Evolutionary conservation across 2,888 invertebrate genomes (phyloP), one percentile per base, ranked within the genome.

Genomic region (Cryptophagus acutangulus): DNA sequence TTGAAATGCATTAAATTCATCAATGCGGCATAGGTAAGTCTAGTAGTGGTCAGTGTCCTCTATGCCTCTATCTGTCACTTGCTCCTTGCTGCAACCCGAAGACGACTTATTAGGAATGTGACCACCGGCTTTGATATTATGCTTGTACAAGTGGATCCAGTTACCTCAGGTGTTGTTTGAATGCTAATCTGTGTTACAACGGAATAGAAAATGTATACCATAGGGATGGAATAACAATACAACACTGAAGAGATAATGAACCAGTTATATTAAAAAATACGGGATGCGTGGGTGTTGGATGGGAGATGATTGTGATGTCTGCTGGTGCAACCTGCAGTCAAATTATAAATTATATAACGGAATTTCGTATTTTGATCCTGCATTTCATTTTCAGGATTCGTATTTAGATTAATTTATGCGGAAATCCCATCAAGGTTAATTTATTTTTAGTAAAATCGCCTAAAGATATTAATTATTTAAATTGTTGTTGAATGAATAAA

Each of bases 331-430:
- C n/a, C n/a, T n/a, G n/a, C n/a, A n/a, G n/a, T n/a, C n/a, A n/a
- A n/a, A n/a, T n/a, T n/a, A n/a, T n/a, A n/a, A n/a, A n/a, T n/a
- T n/a, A n/a, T 20, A 20, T 20, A n/a, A 20, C 24, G n/a, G n/a
- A 20, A 20, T 20, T 20, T 20, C n/a, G 24, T 20, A n/a, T n/a
- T n/a, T 20, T 15, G 39, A 25, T 30, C 36, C 38, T 33, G 39
- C 40, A 36, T 39, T 40, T 26, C 13, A 39, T 45, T 45, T 45
- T n/a, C n/a, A n/a, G n/a, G n/a, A 45, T 48, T 45, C 45, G 45
- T 45, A n/a, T n/a, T n/a, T n/a, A n/a, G n/a, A n/a, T n/a, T n/a
- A n/a, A 40, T 37, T 17, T 24, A 17, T 26, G 28, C 36, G 24
- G 31, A 16, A 31, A 15, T 33, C 33, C 36, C 38, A 45, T 45